These are phyloP conservation scores for Syndactyla subalaris DNA, from an alignment of 2,797 vertebrate genomes.

Conservation along the genomic window DNA sequence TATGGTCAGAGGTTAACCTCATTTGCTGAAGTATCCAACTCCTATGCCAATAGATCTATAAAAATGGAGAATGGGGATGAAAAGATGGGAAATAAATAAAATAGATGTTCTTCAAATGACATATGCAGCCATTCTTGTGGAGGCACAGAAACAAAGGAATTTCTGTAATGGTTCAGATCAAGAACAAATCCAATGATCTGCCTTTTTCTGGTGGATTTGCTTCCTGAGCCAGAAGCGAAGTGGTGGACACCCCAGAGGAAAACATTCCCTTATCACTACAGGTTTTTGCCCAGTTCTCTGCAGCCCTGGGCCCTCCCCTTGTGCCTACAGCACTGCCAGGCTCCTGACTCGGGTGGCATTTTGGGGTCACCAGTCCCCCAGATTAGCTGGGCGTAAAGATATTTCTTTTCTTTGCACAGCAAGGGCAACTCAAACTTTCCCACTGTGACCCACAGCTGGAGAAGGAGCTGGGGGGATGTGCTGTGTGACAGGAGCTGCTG, in stretches of 20 bases:
- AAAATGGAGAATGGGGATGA: neutral
- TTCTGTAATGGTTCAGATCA: neutral
- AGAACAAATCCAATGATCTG: neutral
- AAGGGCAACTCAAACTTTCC: neutral
- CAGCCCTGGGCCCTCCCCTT: neutral
- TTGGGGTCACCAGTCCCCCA: neutral
- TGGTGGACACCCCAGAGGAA: neutral
- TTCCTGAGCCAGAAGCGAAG: neutral
- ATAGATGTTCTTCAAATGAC: neutral
- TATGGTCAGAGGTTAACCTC: slow-evolving; percentile 65
- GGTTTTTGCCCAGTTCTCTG: neutral
- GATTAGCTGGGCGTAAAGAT: neutral
- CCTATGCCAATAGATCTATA: slow-evolving; percentile 7
- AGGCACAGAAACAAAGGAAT: neutral
- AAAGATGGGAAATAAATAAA: slow-evolving; percentile 37
- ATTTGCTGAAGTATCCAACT: slow-evolving; percentile 39
- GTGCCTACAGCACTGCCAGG: neutral
- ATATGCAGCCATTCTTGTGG: neutral
- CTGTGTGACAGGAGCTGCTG: neutral
- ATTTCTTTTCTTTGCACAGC: neutral
- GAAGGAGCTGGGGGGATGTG: neutral
- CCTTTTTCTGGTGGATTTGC: neutral
- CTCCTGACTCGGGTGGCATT: neutral
- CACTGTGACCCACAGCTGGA: neutral
- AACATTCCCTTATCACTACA: neutral